These are phyloP conservation scores for Zygothrica quintamaculata DNA, from an alignment of 2,888 invertebrate genomes.

Conservation along the genomic window DNA sequence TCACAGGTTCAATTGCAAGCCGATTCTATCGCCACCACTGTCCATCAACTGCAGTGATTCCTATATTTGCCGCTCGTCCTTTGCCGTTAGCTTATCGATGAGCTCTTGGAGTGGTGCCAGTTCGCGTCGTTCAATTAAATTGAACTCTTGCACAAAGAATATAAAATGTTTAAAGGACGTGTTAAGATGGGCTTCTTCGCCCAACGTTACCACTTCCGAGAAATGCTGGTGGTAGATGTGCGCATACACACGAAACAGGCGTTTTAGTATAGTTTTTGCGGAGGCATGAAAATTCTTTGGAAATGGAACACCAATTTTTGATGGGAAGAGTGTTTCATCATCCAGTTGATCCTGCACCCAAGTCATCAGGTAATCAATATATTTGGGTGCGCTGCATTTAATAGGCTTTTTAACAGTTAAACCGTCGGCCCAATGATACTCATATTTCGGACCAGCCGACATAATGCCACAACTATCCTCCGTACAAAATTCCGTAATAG, in stretches of 20 bases:
- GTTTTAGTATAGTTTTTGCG: slow-evolving; percentile 98
- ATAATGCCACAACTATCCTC: slow-evolving; percentile 98
- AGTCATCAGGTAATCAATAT: slow-evolving; percentile 99
- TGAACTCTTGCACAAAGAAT: slow-evolving; percentile 96
- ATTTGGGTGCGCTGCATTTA: slow-evolving; percentile 99
- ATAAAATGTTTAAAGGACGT: slow-evolving; percentile 99
- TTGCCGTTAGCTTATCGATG: slow-evolving; percentile 97
- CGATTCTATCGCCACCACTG: slow-evolving; percentile 41
- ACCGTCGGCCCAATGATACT: slow-evolving; percentile 99
- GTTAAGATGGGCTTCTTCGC: slow-evolving; percentile 99
- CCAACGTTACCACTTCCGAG: slow-evolving; percentile 97
- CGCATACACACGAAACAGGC: slow-evolving; percentile 99
- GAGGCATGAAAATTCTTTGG: slow-evolving; percentile 98
- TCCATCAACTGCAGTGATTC: slow-evolving; percentile 64
- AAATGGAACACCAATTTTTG: slow-evolving; percentile 99
- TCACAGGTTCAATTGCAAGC: slow-evolving; percentile 72
- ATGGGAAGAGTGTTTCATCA: slow-evolving; percentile 98
- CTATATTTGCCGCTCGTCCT: slow-evolving; percentile 91
- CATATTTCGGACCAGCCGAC: slow-evolving; percentile 99
- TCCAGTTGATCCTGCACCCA: slow-evolving; percentile 99
- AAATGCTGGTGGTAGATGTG: slow-evolving; percentile 99
- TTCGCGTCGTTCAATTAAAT: slow-evolving; percentile 97
- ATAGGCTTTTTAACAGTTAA: slow-evolving; percentile 99
- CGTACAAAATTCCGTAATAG: slow-evolving; percentile 99
- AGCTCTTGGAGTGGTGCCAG: slow-evolving; percentile 98